Percentiles rank a stretch among this genome's conserved stretches.
These are phyloP conservation scores for Anolis carolinensis DNA, from an alignment of 2,113 vertebrate genomes.

Conservation along the genomic window DNA sequence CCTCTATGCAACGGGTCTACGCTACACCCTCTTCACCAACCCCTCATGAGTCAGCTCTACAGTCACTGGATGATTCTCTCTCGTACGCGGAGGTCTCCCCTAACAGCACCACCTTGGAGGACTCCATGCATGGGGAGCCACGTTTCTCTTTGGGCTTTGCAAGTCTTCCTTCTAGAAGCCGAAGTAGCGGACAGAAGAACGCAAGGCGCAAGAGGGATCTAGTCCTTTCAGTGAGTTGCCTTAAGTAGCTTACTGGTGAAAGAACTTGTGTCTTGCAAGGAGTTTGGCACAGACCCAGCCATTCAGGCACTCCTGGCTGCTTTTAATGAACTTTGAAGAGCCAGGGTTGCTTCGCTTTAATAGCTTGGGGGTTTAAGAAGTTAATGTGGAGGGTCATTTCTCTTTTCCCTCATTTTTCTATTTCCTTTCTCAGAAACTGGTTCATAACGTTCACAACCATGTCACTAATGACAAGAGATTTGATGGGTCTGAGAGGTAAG, in stretches of 20 bases:
- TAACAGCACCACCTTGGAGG: constrained; percentile 51
- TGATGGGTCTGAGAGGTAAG: constrained; percentile 78
- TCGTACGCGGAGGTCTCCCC: constrained; percentile 59
- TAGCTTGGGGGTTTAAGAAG: background rate
- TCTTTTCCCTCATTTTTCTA: background rate
- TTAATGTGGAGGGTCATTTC: background rate
- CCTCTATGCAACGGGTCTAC: constrained; percentile 58
- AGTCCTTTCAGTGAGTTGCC: constrained; percentile 74
- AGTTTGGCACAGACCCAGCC: too few species aligned
- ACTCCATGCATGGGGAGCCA: constrained; percentile 42
- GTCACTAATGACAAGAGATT: constrained; percentile 76
- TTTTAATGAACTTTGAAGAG: background rate
- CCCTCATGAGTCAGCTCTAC: constrained; percentile 45
- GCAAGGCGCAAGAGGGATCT: constrained; percentile 74
- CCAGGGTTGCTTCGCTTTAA: background rate
- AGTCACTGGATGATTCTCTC: constrained; percentile 51
- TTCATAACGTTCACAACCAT: constrained; percentile 78
- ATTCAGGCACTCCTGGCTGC: background rate
- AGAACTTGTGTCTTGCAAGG: background rate
- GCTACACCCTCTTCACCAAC: constrained; percentile 63
- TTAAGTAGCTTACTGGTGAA: background rate
- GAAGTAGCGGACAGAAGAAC: constrained; percentile 69
- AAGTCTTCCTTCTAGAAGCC: constrained; percentile 57
- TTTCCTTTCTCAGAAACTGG: constrained; percentile 71
- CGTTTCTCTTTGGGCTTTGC: constrained; percentile 59